Base-by-base conservation (phyloP, 2,797 vertebrate species). In the Atherinosoma microstoma region DNA sequence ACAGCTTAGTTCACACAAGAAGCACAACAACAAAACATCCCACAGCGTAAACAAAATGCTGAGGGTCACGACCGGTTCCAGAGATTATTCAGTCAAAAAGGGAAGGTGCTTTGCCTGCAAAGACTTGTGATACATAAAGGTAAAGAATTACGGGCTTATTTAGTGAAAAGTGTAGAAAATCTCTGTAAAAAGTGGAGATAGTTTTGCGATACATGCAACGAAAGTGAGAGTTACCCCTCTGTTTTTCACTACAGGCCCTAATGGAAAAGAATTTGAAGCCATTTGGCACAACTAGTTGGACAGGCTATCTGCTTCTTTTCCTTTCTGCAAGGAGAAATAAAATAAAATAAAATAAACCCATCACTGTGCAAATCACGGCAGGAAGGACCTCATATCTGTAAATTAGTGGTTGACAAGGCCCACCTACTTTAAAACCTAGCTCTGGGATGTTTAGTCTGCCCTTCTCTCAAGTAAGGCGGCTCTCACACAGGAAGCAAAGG, bases 61-160 rank as follows among this genome's bases (percentile, higher is more conserved):
- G 71, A 60, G 70, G 76, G 74, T 73, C 69, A 74, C 64, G 57
- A 76, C 66, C 45, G 42, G 58, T 64, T 79, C 42, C 47, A 70
- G 42, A 83, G 66, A 70, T 64, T 63, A 69, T 67, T 83, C 58
- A 79, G 69, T 76, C 67, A 70, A 68, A 71, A 80, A 58, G 73
- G 47, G 66, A 77, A 78, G 73, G 64, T 77, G 87, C 93, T 93
- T 92, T 86, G 92, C 93, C 92, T 47, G 92, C 91, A 93, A 93
- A 94, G 90, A 87, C 88, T 75, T 65, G 35, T 70, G 76, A 69
- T 82, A 78, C 75, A 58, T 73, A 79, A 77, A 58, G 30, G 22
- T 70, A 58, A 35, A 70, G 66, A 67, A 61, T 42, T 51, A 32
- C 58, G 60, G 63, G 32, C 42, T 53, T 63, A 40, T 63, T 67